phyloP scores from a whole-genome alignment of 2,113 vertebrate genomes.

The Labeo rohita region DNA sequence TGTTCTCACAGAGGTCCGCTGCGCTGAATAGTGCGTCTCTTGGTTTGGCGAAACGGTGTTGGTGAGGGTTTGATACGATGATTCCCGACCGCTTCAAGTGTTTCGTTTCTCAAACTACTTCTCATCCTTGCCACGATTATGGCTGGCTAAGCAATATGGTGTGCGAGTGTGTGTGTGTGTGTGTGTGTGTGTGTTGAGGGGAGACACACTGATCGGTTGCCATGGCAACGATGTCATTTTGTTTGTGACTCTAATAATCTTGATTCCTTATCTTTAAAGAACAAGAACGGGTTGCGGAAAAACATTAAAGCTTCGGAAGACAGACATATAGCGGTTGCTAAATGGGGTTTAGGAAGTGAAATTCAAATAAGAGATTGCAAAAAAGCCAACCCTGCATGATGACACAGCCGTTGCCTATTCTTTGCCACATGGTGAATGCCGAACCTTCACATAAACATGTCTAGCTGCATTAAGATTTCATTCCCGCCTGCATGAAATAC shows the following conservation, averaged over 20 bases:
- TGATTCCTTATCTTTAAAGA: conserved; percentile 37
- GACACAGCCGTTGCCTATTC: background rate
- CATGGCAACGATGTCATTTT: conserved; percentile 83
- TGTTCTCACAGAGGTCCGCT: conserved; percentile 69
- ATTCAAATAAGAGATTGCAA: background rate
- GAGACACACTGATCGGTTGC: conserved; percentile 68
- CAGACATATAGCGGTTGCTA: background rate
- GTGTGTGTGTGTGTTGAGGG: conserved; percentile 47
- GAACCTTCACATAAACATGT: background rate
- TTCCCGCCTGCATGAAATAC: background rate
- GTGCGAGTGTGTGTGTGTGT: conserved; percentile 21
- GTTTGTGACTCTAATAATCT: conserved; percentile 78
- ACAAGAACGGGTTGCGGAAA: background rate
- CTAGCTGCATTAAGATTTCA: background rate
- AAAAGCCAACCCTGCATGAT: background rate
- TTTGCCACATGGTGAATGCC: background rate
- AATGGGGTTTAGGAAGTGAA: background rate
- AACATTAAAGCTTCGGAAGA: background rate
- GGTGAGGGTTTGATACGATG: conserved; percentile 58
- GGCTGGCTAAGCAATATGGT: conserved; percentile 52
- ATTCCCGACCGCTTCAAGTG: conserved; percentile 52
- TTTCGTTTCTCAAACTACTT: conserved; percentile 46
- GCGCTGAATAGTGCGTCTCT: conserved; percentile 63
- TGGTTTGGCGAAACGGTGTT: conserved; percentile 63
- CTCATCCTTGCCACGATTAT: conserved; percentile 45